Base-by-base conservation (phyloP, 2,888 invertebrate genomes). In the Helobdella robusta region DNA sequence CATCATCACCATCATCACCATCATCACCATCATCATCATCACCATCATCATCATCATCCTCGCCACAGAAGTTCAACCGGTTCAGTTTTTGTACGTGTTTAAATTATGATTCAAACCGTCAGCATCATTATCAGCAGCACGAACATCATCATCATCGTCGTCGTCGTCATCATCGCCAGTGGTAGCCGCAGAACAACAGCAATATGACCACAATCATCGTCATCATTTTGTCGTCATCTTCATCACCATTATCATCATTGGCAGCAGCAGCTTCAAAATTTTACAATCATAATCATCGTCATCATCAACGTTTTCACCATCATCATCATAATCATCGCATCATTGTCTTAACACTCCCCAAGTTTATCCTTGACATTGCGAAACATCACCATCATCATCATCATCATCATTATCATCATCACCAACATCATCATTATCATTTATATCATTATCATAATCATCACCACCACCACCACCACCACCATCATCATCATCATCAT, bases 1-100 rank as follows among this genome's bases (percentile, higher is more conserved):
- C 5, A 52, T 28, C 18, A 52, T 52, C 2, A 52, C 52, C 2
- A 52, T 52, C 2, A 5, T 4, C 52, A 52, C 28, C 52, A 52
- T 52, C 52, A 52, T 52, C 52, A 52, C 28, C 52, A 52, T 52
- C 52, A 5, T 52, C 52, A 20, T 46, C 46, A 46, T 46, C 46
- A 20, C 4, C 46, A 46, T 46, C 46, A 20, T 8, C 48, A 46
- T 46, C 48, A 23, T 46, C 48, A 23, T 8, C 20, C 15, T 54
- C 23, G 8, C 23, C 48, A 46, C 40, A 40, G 11, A 15, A 15
- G 11, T 40, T 40, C 40, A 40, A 40, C 11, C 11, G 40, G 40
- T 15, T 15, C 40, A 11, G 15, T 40, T 40, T 15, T 11, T 40
- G 11, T 15, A 15, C 11, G 40, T 40, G 11, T 15, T 11, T 40